Base-by-base conservation (phyloP, 2,797 vertebrate genomes). In the Gymnothorax reevesii region DNA sequence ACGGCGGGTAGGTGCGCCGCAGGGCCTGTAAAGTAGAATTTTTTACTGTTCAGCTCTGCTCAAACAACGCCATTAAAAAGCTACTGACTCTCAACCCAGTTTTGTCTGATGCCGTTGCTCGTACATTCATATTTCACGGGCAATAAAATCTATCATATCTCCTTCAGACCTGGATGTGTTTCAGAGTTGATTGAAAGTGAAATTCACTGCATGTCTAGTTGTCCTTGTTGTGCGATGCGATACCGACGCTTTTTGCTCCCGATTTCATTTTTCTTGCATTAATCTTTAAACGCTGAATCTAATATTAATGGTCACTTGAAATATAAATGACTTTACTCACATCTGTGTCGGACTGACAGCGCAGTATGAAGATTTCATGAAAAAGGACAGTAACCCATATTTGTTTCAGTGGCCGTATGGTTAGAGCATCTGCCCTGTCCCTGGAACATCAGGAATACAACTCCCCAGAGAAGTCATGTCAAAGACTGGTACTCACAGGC, bases 121-220 rank as follows among this genome's bases (percentile, higher is more conserved):
- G 52, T 80, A 80, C 49, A 80, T 80, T 80, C 77, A 80, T 80
- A 80, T 80, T 80, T 80, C 42, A 80, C 77, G n/a, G 77, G 77
- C 77, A 54, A 80, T 80, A 80, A 80, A 80, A 80, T 80, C 17
- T 22, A 80, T 80, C 52, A 80, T 55, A 13, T 54, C 52, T 54
- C 9, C 49, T 9, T 3, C 77, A n/a, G 77, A 80, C 77, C 77
- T 80, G 77, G 77, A 52, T 80, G 15, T 55, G 77, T 80, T 80
- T 54, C 77, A 80, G 49, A 22, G 52, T n/a, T 80, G 77, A 80
- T 80, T 55, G 77, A 80, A 55, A 80, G 77, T 80, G 77, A 80
- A 80, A 7, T 80, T 80, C 64, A n/a, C 64, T 66, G 25, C 64
- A 22, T 55, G 49, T 80, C 77, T n/a, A 55, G 77, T 80, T 80